Evolutionary conservation across 2,888 invertebrate species (phyloP), one percentile per base, ranked within the genome.

Genomic region (Hirtodrosophila duncani): DNA sequence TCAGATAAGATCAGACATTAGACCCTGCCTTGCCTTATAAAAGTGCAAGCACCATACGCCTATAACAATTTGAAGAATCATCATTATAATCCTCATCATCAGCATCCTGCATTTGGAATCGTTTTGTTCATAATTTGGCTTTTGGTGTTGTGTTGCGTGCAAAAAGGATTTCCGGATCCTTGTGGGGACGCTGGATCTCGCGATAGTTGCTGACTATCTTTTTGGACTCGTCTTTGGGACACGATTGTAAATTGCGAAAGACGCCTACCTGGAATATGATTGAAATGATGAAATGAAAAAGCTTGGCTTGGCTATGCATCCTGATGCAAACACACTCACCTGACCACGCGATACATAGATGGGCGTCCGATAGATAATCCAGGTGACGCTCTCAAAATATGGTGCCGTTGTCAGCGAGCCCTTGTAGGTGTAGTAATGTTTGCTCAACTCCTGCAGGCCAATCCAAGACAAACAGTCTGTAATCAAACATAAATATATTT

Each of bases 391-490:
- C 75, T 92, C 92, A 30, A 90, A 90, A 79, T 91, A 92, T 0
- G 92, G 92, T 39, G 92, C 91, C 3, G 92, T 92, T 2, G 92
- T 92, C 56, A 92, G 83, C 0, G 92, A 92, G 3, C 92, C 92
- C 81, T 91, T 91, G 82, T 92, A 92, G 0, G 92, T 91, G 43
- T 92, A 92, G 80, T 92, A 92, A 65, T 89, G 91, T 69, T 92
- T 92, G 66, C 90, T 90, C 45, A 92, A 87, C 70, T 92, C 91
- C 63, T 89, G 90, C 39, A 91, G 88, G 64, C 90, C 89, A 86
- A 92, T 91, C 92, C 92, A 92, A 1, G 91, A 89, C 21, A 92
- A 84, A 34, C 92, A 91, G 84, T 92, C 92, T 91, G 82, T 11
- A 7, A 20, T 20, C 4, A 6, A 6, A 6, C 7, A 20, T 20